A percentile compares a stretch with the other conserved stretches of the same genome.
Evolutionary conservation across 2,888 invertebrate species (phyloP).

Genomic region (Rhingia rostrata): DNA sequence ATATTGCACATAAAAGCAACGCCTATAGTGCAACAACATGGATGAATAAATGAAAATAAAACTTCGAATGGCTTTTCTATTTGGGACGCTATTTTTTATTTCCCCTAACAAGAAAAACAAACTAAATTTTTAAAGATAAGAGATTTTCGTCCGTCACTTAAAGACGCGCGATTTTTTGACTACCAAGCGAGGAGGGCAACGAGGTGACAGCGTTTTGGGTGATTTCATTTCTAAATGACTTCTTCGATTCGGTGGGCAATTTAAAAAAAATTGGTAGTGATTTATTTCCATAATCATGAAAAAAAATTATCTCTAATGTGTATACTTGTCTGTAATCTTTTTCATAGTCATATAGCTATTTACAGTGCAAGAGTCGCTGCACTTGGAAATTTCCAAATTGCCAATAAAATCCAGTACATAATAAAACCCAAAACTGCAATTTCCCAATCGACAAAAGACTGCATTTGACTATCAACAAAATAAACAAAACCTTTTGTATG

Average conservation of each 20-base stretch:
- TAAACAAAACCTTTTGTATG: constrained; percentile 19
- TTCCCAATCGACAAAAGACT: constrained; percentile 21
- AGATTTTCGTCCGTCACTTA: constrained; percentile 4
- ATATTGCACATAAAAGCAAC: not conserved
- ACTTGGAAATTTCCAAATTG: constrained; percentile 27
- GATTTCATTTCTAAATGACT: constrained; percentile 9
- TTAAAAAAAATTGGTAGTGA: not conserved
- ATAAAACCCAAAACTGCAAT: constrained; percentile 17
- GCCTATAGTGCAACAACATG: constrained; percentile 13
- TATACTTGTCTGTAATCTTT: too few species aligned
- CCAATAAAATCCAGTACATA: constrained; percentile 21
- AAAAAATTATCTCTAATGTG: too few species aligned
- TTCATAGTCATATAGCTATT: too few species aligned
- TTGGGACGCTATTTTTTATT: constrained; percentile 14
- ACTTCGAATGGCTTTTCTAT: not conserved
- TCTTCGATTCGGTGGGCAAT: not conserved
- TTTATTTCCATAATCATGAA: too few species aligned
- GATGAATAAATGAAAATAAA: not conserved
- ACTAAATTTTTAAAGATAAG: constrained; percentile 8
- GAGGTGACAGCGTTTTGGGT: constrained; percentile 38
- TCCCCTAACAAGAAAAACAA: not conserved
- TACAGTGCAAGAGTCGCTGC: not conserved
- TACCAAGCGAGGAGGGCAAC: constrained; percentile 7
- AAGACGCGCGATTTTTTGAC: constrained; percentile 40
- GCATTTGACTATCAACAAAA: constrained; percentile 7